These are phyloP conservation scores for Bradypus variegatus DNA, from an alignment of 2,797 vertebrate species.

Conservation along the genomic window DNA sequence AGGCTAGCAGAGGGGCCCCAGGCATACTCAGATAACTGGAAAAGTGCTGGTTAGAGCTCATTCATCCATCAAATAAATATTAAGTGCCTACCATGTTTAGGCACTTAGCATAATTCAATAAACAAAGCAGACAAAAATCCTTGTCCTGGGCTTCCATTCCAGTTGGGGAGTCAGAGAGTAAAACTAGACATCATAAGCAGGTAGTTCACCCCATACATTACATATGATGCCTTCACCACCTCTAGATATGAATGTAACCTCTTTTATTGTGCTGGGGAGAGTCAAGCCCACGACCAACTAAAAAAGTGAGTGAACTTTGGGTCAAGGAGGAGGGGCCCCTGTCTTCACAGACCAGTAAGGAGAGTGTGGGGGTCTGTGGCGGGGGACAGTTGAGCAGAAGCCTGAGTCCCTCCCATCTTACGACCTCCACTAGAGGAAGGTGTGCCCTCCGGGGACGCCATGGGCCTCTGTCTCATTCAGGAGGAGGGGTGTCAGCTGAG, in stretches of 20 bases:
- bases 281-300: slow-evolving; percentile 65
- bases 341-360: too few relatives aligned
- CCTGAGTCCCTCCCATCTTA: background rate
- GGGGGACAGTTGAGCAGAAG: background rate
- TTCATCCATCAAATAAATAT: background rate
- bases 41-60: too few relatives aligned
- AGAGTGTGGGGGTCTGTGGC: background rate
- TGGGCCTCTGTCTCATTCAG: background rate
- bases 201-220: fast-evolving
- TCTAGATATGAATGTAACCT: background rate
- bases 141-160: background rate
- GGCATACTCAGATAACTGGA: background rate
- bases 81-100: background rate
- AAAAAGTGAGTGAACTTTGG: background rate
- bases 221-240: fast-evolving
- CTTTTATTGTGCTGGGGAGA: too few relatives aligned
- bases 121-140: background rate
- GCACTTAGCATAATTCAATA: too few relatives aligned
- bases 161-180: background rate
- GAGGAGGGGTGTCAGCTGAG: background rate
- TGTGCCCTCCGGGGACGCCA: background rate
- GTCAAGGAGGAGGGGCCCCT: background rate
- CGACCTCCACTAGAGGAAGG: background rate
- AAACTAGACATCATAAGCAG: background rate
- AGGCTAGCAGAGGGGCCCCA: background rate